These are phyloP conservation scores for Petromus typicus DNA, from an alignment of 2,113 vertebrate genomes.

Conservation along the genomic window DNA sequence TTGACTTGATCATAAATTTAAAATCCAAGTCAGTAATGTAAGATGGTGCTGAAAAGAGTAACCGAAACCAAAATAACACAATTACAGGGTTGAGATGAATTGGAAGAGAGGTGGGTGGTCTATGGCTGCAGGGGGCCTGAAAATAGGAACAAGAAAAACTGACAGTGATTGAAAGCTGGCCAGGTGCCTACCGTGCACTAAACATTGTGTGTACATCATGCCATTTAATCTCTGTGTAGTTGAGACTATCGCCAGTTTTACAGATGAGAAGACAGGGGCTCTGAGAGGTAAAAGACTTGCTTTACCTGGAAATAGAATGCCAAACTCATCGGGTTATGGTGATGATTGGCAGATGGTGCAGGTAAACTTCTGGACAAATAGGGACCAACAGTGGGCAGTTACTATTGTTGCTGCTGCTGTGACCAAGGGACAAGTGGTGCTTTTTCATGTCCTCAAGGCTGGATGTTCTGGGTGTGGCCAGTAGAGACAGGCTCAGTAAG, in stretches of 20 bases:
- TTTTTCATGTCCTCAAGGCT: not conserved
- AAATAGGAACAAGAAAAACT: conserved; percentile 36
- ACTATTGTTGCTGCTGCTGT: no score
- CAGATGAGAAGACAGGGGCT: conserved; percentile 39
- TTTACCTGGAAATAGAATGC: not conserved
- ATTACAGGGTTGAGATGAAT: conserved; percentile 4
- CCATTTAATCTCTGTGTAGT: not conserved
- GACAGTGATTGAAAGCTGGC: conserved; percentile 18
- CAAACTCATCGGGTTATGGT: not conserved
- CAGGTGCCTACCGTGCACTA: not conserved
- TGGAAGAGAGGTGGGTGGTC: not conserved
- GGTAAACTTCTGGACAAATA: not conserved
- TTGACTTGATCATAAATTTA: conserved; percentile 17
- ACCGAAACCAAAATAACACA: conserved; percentile 54
- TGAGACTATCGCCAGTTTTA: not conserved
- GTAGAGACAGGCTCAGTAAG: not conserved
- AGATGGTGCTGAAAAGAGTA: conserved; percentile 42
- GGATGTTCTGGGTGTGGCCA: not conserved
- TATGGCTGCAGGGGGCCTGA: not conserved
- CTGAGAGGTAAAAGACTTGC: not conserved
- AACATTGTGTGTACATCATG: fast-evolving
- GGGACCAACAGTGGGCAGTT: not conserved
- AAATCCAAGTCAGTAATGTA: conserved; percentile 53
- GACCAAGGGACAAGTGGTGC: not conserved
- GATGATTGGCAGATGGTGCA: not conserved